Conservation (phyloP, 2,113 vertebrate genomes). For the Piliocolobus tephrosceles region DNA sequence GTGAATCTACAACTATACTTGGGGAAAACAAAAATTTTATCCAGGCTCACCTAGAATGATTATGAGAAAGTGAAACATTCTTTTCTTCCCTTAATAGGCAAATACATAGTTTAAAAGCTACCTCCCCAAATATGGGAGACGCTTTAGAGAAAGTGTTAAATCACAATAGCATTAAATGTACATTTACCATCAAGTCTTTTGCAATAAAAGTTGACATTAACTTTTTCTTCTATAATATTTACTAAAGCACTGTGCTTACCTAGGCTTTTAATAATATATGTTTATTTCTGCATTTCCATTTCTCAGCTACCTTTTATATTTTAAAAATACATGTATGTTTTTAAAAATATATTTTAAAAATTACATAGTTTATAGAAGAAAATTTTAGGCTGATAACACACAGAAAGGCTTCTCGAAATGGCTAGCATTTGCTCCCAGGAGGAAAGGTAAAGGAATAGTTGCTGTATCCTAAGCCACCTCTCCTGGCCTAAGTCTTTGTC, state of each 20-base stretch:
- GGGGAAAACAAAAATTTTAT: background rate
- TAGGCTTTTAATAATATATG: background rate
- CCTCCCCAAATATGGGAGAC: background rate
- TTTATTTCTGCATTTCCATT: background rate
- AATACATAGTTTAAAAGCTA: background rate
- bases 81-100: background rate
- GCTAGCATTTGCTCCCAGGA: background rate
- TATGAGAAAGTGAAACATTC: background rate
- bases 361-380: background rate
- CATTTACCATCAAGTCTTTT: background rate
- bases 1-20: background rate
- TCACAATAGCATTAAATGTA: background rate
- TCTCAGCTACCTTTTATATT: background rate
- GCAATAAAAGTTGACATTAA: background rate
- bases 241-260: background rate
- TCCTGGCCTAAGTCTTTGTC: conserved; percentile 25
- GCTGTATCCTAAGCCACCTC: background rate
- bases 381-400: background rate
- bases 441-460: background rate
- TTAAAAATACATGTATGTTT: background rate
- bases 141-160: background rate
- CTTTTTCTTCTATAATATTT: background rate
- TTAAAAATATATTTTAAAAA: too few relatives aligned
- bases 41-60: background rate
- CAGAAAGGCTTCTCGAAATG: background rate